Base-by-base conservation (phyloP, 2,797 vertebrate genomes). In the Geotrypetes seraphini region DNA sequence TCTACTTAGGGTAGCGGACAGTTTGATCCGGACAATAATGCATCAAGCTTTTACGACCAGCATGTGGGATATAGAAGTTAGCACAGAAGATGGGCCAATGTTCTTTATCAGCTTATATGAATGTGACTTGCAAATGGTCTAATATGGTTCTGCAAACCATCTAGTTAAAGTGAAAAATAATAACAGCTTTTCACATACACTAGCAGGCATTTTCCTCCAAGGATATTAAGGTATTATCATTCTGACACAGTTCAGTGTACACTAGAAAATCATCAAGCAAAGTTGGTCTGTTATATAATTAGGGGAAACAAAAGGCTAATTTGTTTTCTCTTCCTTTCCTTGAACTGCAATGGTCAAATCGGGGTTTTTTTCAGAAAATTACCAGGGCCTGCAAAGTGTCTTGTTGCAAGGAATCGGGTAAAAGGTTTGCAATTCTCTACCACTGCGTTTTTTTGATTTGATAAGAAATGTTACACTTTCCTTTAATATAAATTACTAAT, bases 331-430 rank as follows among this genome's bases (percentile, higher is more conserved):
- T 3, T 27, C n/a, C 12, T 38, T 8, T 10, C 8, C 12, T 33
- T 17, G 7, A 16, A 11, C 15, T 31, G 24, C 19, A 25, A 25
- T 23, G 21, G 27, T 12, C 14, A 18, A 32, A 18, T 41, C 14
- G 16, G n/a, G n/a, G n/a, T n/a, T 24, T 39, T 34, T 48, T 39
- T 37, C 25, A 19, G 16, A 33, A 37, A 42, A 42, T 37, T 26
- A 30, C 24, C 24, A 12, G 12, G n/a, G 16, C 22, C 25, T 35
- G 22, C 35, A 38, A 43, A 25, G 28, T 33, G 29, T 25, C 46
- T 42, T 10, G 16, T 23, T 5, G 42, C 22, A 38, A 26, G 5
- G 12, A 17, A 19, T n/a, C 6, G 19, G 21, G 43, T 27, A 9
- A 33, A 16, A n/a, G 19, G 16, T 30, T 43, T 25, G 22, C 5